Evolutionary conservation across 1,140 invertebrate species (phyloP).

Genomic region (Dendrolimus kikuchii): DNA sequence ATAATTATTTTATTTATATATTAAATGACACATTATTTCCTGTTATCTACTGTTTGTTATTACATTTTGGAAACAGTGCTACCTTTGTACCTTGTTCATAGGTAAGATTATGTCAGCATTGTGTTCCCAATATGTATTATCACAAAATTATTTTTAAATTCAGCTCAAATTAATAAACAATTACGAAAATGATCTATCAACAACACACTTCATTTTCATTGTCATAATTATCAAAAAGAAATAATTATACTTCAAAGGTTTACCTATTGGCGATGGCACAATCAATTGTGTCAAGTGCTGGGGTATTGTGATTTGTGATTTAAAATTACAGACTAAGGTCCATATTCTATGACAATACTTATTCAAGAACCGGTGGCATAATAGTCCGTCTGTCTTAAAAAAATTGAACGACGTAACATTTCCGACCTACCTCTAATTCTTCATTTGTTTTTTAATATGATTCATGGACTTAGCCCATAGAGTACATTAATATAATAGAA

Average conservation of each 20-base stretch:
- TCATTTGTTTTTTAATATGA: no score
- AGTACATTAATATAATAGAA: no score
- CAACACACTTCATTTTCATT: not conserved
- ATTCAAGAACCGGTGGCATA: no score
- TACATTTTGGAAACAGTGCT: constrained; percentile 36
- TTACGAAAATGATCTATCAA: not conserved
- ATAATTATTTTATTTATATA: constrained; percentile 60
- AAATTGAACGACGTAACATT: no score
- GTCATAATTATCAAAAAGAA: not conserved
- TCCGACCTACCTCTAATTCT: no score
- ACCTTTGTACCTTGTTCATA: constrained; percentile 1
- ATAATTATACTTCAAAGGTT: constrained; percentile 13
- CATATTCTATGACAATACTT: no score
- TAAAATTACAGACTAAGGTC: constrained; percentile 28
- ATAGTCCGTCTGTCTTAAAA: no score
- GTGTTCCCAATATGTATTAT: constrained; percentile 30
- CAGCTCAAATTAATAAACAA: no score
- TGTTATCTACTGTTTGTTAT: constrained; percentile 34
- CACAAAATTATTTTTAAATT: constrained; percentile 5
- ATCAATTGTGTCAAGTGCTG: constrained; percentile 43
- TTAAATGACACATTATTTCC: constrained; percentile 65
- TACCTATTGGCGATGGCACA: constrained; percentile 49
- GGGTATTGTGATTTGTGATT: constrained; percentile 25
- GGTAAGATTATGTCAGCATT: constrained; percentile 4
- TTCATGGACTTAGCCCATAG: no score